These are phyloP conservation scores for Cecidostiba fungosa DNA, from an alignment of 2,888 invertebrate genomes.

Conservation along the genomic window DNA sequence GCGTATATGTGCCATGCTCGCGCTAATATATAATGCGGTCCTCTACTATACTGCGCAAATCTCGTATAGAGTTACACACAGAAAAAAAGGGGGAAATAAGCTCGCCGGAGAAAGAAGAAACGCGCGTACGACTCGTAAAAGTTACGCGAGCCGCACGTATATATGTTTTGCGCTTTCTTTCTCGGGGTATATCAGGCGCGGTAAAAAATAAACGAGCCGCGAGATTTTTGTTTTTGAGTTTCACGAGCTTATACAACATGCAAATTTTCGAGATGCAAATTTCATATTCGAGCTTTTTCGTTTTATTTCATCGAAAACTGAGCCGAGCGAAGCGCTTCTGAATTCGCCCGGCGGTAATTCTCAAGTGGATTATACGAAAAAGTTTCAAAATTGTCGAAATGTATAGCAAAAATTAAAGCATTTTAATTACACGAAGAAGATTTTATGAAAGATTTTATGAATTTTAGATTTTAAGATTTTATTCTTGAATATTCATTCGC, in stretches of 20 bases:
- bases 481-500: too few relatives aligned
- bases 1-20: not conserved
- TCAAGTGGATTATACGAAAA: not conserved
- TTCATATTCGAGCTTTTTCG: not conserved
- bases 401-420: not conserved
- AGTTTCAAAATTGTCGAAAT: not conserved
- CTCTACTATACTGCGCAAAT: not conserved
- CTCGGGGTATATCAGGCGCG: not conserved
- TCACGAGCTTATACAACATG: not conserved
- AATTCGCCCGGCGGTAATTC: not conserved
- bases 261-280: not conserved
- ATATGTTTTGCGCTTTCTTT: not conserved
- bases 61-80: conserved; percentile 28
- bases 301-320: not conserved
- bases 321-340: not conserved
- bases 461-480: too few relatives aligned
- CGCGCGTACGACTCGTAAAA: conserved; percentile 2
- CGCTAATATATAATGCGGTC: not conserved
- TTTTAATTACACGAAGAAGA: not conserved
- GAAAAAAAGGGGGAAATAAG: not conserved
- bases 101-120: conserved; percentile 2
- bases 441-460: too few relatives aligned
- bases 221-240: not conserved
- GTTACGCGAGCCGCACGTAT: not conserved
- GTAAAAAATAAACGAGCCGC: not conserved